phyloP scores from a whole-genome alignment of 2,888 invertebrate genomes.

The Brachypalpus laphriformis region DNA sequence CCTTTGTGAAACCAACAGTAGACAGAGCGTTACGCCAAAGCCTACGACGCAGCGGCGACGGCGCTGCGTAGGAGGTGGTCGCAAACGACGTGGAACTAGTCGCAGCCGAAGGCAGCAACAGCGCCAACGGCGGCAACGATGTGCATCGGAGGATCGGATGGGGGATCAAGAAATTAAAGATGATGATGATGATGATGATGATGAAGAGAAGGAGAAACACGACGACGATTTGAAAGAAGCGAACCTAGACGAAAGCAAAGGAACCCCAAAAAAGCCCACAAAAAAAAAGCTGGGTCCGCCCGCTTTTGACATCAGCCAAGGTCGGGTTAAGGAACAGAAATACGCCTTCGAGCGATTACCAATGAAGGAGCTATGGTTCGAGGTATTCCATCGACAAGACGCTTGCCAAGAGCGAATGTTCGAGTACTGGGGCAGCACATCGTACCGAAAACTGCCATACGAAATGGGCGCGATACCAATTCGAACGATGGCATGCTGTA shows the following conservation, averaged over 20 bases:
- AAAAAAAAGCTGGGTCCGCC: constrained; percentile 12
- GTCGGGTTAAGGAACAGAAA: constrained; percentile 76
- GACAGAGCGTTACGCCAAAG: constrained; percentile 46
- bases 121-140: constrained; percentile 71
- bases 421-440: constrained; percentile 82
- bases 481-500: constrained; percentile 84
- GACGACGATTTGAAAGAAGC: constrained; percentile 73
- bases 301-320: constrained; percentile 77
- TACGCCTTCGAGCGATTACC: constrained; percentile 88
- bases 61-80: constrained; percentile 41
- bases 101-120: constrained; percentile 53
- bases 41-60: constrained; percentile 32
- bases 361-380: constrained; percentile 90
- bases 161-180: constrained; percentile 77
- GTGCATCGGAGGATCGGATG: constrained; percentile 82
- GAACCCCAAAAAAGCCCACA: background rate
- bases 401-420: constrained; percentile 87
- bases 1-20: constrained; percentile 53
- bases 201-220: constrained; percentile 62
- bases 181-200: too few relatives aligned
- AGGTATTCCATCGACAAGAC: constrained; percentile 90
- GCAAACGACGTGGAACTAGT: constrained; percentile 44
- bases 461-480: constrained; percentile 88
- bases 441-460: constrained; percentile 86
- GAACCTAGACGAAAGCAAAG: background rate